Percentiles rank a stretch among this genome's conserved stretches.
Evolutionary conservation across 2,797 vertebrate species (phyloP).

Genomic region (Coregonus sp.): DNA sequence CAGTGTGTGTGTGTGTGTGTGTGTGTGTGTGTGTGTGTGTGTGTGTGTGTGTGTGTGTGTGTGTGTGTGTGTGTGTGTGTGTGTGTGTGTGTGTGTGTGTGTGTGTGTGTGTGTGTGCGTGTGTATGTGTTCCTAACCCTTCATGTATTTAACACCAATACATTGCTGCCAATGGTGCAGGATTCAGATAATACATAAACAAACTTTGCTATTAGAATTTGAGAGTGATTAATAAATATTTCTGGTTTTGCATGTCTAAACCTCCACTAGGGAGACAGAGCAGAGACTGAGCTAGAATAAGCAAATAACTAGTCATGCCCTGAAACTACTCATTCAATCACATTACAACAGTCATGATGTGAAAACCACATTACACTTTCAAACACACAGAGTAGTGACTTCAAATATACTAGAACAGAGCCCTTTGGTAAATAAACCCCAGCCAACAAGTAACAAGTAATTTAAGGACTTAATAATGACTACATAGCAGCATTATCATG

Average conservation of each 20-base stretch:
- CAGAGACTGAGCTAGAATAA: neutral
- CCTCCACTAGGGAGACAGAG: neutral
- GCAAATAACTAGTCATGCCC: neutral
- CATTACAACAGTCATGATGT: neutral
- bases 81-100: too few species aligned
- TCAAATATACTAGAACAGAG: neutral
- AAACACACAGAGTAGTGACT: neutral
- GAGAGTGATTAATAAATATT: too few species aligned
- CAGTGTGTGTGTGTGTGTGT: too few species aligned
- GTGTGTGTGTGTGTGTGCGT: too few species aligned
- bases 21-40: too few species aligned
- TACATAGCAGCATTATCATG: neutral
- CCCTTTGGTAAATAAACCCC: neutral
- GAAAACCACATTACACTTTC: neutral
- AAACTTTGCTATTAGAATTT: neutral
- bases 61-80: too few species aligned
- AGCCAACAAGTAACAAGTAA: neutral
- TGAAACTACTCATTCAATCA: neutral
- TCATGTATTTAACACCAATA: too few species aligned
- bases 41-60: too few species aligned
- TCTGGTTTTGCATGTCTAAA: neutral
- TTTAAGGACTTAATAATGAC: neutral
- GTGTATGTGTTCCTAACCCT: too few species aligned
- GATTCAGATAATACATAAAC: too few species aligned
- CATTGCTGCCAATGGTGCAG: too few species aligned